These are phyloP conservation scores for Antheraea assamensis DNA, from an alignment of 2,888 invertebrate species.

Conservation along the genomic window DNA sequence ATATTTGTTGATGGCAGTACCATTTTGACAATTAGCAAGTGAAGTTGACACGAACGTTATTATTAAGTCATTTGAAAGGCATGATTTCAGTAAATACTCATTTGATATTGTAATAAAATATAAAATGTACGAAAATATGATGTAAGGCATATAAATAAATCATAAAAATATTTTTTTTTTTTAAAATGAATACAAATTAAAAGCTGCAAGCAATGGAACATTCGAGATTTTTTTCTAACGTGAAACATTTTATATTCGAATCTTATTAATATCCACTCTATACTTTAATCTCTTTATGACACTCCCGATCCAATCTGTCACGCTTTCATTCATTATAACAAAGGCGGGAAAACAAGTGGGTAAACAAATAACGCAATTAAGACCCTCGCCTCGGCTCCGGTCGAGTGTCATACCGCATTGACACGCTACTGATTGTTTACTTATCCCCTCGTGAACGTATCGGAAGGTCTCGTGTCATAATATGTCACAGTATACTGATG, in stretches of 20 bases:
- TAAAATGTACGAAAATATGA: no score
- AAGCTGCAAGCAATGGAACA: neutral
- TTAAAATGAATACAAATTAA: no score
- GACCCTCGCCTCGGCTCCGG: neutral
- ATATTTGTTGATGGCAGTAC: no score
- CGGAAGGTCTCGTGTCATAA: slow-evolving; percentile 4
- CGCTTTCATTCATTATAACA: slow-evolving; percentile 4
- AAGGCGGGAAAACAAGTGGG: neutral
- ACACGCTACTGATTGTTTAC: slow-evolving; percentile 11
- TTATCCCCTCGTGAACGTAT: slow-evolving; percentile 8
- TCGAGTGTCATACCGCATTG: slow-evolving; percentile 14
- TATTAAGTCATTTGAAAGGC: no score
- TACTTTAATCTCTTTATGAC: neutral
- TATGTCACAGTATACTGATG: neutral
- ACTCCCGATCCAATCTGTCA: neutral
- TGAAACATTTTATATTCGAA: neutral
- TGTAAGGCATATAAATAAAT: no score
- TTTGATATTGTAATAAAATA: no score
- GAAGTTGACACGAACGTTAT: no score
- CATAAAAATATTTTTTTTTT: no score
- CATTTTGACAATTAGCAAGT: no score
- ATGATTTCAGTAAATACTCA: no score
- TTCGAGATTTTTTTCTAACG: neutral
- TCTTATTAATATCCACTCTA: neutral
- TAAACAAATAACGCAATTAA: slow-evolving; percentile 10